Percentiles rank a stretch among this genome's conserved stretches.
These are phyloP conservation scores for Nothoprocta perdicaria DNA, from an alignment of 2,113 vertebrate species.

Conservation along the genomic window DNA sequence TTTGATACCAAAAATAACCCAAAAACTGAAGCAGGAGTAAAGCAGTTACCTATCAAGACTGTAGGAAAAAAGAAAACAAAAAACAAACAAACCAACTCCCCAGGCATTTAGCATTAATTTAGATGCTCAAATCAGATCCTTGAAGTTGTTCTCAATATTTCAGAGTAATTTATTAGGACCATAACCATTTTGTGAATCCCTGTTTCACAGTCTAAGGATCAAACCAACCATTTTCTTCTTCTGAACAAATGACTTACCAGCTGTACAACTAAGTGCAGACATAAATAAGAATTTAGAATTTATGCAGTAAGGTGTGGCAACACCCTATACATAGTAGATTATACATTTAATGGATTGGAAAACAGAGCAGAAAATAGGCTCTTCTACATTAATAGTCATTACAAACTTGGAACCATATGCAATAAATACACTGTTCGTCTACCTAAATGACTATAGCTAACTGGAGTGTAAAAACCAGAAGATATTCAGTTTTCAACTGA, in stretches of 20 bases:
- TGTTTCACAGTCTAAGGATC: constrained; percentile 85
- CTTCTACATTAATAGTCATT: constrained; percentile 37
- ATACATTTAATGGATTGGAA: constrained; percentile 55
- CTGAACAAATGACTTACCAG: constrained; percentile 79
- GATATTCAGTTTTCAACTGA: constrained; percentile 35
- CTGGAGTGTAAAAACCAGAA: constrained; percentile 49
- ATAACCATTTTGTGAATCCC: not conserved
- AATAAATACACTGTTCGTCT: constrained; percentile 47
- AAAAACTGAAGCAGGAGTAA: not conserved
- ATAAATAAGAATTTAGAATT: constrained; percentile 84
- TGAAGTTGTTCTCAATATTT: constrained; percentile 35
- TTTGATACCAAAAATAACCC: not conserved
- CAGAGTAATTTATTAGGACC: constrained; percentile 15
- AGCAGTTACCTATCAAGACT: not conserved
- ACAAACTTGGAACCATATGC: constrained; percentile 14
- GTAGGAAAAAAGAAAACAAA: not conserved
- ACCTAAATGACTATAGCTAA: constrained; percentile 53
- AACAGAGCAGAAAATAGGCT: constrained; percentile 50
- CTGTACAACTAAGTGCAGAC: constrained; percentile 79
- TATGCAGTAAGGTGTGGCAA: constrained; percentile 82
- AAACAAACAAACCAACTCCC: too few relatives aligned
- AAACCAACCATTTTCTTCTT: constrained; percentile 74
- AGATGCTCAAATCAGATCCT: constrained; percentile 6
- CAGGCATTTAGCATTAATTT: constrained; percentile 31
- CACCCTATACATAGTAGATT: constrained; percentile 64